Conservation (phyloP, 1,140 invertebrate species). For the Hirudo medicinalis region DNA sequence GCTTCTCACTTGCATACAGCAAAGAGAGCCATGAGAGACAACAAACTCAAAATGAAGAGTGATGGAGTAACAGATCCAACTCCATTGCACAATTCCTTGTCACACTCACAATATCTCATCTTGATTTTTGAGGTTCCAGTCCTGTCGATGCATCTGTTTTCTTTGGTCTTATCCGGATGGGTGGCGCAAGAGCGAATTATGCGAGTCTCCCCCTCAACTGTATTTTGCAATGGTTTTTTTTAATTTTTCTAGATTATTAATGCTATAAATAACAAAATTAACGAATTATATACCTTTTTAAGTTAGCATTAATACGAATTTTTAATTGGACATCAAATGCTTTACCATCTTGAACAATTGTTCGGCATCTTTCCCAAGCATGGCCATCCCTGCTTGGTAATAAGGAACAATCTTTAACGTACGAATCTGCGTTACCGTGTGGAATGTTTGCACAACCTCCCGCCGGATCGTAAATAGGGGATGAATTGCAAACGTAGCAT, state of each 20-base stretch:
- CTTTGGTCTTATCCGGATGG: slow-evolving; percentile 10
- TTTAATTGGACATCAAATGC: neutral
- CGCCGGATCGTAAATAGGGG: neutral
- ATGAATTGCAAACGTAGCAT: slow-evolving; percentile 12
- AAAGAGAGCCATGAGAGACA: no score
- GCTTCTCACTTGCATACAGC: no score
- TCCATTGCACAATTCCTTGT: slow-evolving; percentile 7
- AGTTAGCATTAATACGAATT: no score
- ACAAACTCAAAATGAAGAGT: no score
- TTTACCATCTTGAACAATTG: slow-evolving; percentile 15
- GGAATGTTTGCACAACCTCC: neutral
- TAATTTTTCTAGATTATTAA: neutral
- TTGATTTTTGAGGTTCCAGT: slow-evolving; percentile 16
- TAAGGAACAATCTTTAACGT: neutral
- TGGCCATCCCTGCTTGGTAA: neutral
- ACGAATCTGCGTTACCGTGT: neutral
- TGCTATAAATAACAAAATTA: neutral
- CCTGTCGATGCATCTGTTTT: slow-evolving; percentile 12
- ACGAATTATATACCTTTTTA: no score
- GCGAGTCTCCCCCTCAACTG: slow-evolving; percentile 14
- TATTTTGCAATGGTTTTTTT: neutral
- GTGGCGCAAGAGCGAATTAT: slow-evolving; percentile 14
- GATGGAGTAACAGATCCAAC: no score
- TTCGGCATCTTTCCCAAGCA: slow-evolving; percentile 7
- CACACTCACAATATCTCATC: slow-evolving; percentile 15